A percentile compares a stretch with the other conserved stretches of the same genome.
These are phyloP conservation scores for Drosophila incognita DNA, from an alignment of 2,888 invertebrate species.

Conservation along the genomic window DNA sequence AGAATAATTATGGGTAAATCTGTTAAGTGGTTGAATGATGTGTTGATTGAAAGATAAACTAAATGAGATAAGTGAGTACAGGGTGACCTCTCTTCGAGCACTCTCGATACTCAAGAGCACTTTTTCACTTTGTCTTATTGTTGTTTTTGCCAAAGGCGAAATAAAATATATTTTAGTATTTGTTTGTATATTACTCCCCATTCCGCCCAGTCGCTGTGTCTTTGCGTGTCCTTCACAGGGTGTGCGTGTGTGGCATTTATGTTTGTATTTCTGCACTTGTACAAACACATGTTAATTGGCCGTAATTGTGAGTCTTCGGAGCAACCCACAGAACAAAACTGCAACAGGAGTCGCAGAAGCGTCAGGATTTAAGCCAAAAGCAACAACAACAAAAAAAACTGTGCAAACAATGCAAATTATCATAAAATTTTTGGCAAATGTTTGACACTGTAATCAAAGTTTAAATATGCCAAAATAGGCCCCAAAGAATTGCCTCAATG, in stretches of 20 bases:
- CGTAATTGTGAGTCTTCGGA: constrained; percentile 75
- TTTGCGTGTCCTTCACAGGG: constrained; percentile 1
- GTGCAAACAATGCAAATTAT: constrained; percentile 58
- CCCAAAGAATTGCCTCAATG: constrained; percentile 13
- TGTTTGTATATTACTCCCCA: constrained; percentile 56
- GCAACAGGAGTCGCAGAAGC: constrained; percentile 47
- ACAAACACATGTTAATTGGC: constrained; percentile 81
- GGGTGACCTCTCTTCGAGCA: background rate
- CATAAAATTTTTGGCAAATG: constrained; percentile 68
- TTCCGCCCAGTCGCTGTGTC: constrained; percentile 2
- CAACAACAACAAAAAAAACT: constrained; percentile 39
- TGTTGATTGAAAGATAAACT: background rate
- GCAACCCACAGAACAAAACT: constrained; percentile 50
- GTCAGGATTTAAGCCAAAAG: constrained; percentile 44
- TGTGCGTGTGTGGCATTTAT: constrained; percentile 44
- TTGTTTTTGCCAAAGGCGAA: constrained; percentile 54
- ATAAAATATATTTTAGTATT: constrained; percentile 74
- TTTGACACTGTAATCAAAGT: constrained; percentile 74
- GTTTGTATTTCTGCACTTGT: constrained; percentile 78
- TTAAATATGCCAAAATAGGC: constrained; percentile 53
- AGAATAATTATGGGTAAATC: background rate
- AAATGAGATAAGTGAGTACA: background rate
- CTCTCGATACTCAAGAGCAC: background rate
- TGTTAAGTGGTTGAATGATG: background rate
- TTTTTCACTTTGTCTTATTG: constrained; percentile 17